phyloP scores from a whole-genome alignment of 2,888 invertebrate species.

The Drosophila leonis region DNA sequence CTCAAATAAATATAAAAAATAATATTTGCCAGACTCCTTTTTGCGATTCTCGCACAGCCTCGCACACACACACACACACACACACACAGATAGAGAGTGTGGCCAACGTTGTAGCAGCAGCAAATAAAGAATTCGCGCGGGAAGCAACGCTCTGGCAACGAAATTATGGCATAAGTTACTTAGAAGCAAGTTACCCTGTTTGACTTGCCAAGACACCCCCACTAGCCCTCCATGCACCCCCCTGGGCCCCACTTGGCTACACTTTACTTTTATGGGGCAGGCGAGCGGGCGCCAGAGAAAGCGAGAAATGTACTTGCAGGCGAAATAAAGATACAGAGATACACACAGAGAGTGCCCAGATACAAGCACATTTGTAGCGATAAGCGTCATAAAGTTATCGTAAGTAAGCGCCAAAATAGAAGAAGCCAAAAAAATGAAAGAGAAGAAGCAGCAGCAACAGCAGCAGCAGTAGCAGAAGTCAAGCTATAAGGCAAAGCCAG shows the following conservation, averaged over 20 bases:
- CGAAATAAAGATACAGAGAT: constrained; percentile 79
- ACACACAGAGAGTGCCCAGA: constrained; percentile 64
- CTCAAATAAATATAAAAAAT: constrained; percentile 80
- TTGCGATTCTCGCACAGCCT: constrained; percentile 67
- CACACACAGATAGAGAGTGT: background rate
- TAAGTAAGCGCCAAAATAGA: constrained; percentile 77
- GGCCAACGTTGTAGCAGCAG: constrained; percentile 42
- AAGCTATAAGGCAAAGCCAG: constrained; percentile 59
- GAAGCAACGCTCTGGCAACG: constrained; percentile 52
- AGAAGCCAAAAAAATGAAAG: constrained; percentile 42
- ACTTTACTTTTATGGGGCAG: constrained; percentile 77
- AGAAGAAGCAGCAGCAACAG: background rate
- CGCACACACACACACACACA: background rate
- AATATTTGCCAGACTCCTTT: constrained; percentile 81
- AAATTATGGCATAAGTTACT: constrained; percentile 81
- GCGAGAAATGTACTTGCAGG: constrained; percentile 75
- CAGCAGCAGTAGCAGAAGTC: constrained; percentile 28
- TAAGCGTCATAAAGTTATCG: constrained; percentile 82
- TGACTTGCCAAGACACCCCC: constrained; percentile 22
- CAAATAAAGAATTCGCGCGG: constrained; percentile 62
- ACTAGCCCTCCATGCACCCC: background rate
- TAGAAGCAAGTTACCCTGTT: constrained; percentile 60
- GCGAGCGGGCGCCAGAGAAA: constrained; percentile 39
- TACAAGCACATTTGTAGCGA: constrained; percentile 80
- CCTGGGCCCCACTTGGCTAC: constrained; percentile 57